These are phyloP conservation scores for Harpalus rufipes DNA, from an alignment of 2,888 invertebrate genomes.

Conservation along the genomic window DNA sequence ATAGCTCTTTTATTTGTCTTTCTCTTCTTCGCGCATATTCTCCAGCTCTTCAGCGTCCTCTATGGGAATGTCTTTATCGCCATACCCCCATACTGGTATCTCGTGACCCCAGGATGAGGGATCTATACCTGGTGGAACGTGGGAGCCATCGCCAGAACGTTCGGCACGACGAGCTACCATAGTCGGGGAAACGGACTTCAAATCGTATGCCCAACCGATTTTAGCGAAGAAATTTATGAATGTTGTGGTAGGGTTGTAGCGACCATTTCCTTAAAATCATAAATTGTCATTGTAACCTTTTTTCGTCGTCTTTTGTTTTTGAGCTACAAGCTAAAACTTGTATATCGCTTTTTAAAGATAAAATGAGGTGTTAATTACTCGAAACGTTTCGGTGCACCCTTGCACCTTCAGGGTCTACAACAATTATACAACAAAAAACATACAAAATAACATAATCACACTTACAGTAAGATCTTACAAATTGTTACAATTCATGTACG, in stretches of 20 bases:
- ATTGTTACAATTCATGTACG: too few species aligned
- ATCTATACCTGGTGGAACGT: neutral
- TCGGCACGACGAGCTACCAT: conserved; percentile 81
- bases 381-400: too few species aligned
- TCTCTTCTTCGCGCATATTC: conserved; percentile 77
- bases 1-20: neutral
- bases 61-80: conserved; percentile 80
- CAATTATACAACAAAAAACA: too few species aligned
- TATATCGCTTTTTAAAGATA: too few species aligned
- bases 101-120: neutral
- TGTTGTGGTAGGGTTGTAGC: conserved; percentile 86
- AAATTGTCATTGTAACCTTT: conserved; percentile 80
- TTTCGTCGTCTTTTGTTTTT: too few species aligned
- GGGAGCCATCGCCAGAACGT: conserved; percentile 81
- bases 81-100: conserved; percentile 81
- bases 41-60: conserved; percentile 80
- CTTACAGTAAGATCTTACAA: too few species aligned
- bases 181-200: conserved; percentile 81
- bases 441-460: too few species aligned
- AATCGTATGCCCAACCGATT: conserved; percentile 90
- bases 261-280: conserved; percentile 81
- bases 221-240: conserved; percentile 89
- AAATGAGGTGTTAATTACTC: too few species aligned
- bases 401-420: too few species aligned
- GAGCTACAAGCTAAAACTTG: too few species aligned